Percentiles rank a stretch among this genome's conserved stretches.
phyloP scores from a whole-genome alignment of 2,797 vertebrate species.

The Mormyrops attenuatus region DNA sequence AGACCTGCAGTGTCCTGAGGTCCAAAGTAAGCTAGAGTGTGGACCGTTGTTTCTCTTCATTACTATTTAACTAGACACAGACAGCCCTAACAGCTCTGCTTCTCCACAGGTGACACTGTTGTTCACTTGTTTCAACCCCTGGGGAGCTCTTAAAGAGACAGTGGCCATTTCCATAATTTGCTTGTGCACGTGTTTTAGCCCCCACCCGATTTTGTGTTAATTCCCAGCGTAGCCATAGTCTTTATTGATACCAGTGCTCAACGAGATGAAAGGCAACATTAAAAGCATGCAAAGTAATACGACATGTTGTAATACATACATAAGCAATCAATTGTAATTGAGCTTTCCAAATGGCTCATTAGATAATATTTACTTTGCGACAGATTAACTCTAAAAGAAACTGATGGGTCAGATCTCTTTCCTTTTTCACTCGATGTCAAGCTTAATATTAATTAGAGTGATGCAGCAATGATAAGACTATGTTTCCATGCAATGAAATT shows the following conservation, averaged over 20 bases:
- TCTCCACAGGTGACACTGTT: conserved; percentile 24
- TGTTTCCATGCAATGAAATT: conserved; percentile 39
- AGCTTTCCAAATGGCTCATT: conserved; percentile 38
- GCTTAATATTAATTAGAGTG: conserved; percentile 36
- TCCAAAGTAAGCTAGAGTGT: conserved; percentile 23
- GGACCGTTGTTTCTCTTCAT: conserved; percentile 1
- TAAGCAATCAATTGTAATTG: conserved; percentile 32
- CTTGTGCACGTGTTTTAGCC: neutral
- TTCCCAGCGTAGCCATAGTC: conserved; percentile 4
- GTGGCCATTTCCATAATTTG: conserved; percentile 16
- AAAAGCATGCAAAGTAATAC: conserved; percentile 32
- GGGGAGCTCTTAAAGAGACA: conserved; percentile 30
- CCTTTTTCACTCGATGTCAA: conserved; percentile 23
- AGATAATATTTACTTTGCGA: conserved; percentile 40
- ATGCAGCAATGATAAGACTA: conserved; percentile 28
- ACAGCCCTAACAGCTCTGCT: neutral
- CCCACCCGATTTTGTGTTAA: conserved; percentile 7
- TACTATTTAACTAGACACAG: conserved; percentile 25
- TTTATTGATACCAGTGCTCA: conserved; percentile 20
- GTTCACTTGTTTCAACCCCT: conserved; percentile 35
- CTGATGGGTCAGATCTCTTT: conserved; percentile 22
- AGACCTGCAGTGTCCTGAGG: conserved; percentile 36
- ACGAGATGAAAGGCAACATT: conserved; percentile 31
- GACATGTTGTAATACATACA: conserved; percentile 11
- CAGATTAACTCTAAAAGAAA: conserved; percentile 35